Base-by-base conservation (phyloP, 2,888 invertebrate genomes). In the Ormyrus nitidulus region DNA sequence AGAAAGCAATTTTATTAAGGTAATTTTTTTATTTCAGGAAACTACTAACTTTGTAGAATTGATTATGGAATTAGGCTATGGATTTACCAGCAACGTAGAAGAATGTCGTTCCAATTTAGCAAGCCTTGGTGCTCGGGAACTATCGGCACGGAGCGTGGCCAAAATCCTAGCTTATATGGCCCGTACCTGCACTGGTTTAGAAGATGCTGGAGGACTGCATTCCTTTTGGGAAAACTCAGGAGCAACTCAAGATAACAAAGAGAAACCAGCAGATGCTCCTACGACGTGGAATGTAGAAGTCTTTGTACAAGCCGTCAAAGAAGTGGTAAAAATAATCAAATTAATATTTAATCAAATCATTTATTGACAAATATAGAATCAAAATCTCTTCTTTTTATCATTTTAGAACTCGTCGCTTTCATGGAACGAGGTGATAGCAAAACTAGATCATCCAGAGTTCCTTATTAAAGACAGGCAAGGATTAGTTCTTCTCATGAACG, bases 361-460 rank as follows among this genome's bases (percentile, higher is more conserved):
- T 65, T 75, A 9, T 76, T 61, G n/a, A 61, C 10, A 53, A 65
- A 69, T 46, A 61, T 59, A 44, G 19, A 56, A 46, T 59, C 11
- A 62, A 46, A 61, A 56, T 54, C 2, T 19, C 19, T 19, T 73
- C n/a, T 79, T 62, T 76, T 53, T 74, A 56, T 70, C 71, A 66
- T 69, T 82, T 1, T 82, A 92, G 91, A 91, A 91, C 80, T 95
- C 97, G 1, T 95, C 94, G 87, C 91, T 99, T 80, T 95, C 95
- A 85, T 99, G 99, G 98, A 96, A 95, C 88, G 98, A 98, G 87
- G 97, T 99, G 0, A 95, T 98, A 84, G 91, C 94, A 82, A 97
- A 98, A 91, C 91, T 99, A 58, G 99, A 99, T 89, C 96, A 98
- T 90, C 93, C 95, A 3, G 97, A 97, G 85, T 99, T 99, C 88